Evolutionary conservation across 2,888 invertebrate genomes (phyloP).

Genomic region (Plebejus melissa): DNA sequence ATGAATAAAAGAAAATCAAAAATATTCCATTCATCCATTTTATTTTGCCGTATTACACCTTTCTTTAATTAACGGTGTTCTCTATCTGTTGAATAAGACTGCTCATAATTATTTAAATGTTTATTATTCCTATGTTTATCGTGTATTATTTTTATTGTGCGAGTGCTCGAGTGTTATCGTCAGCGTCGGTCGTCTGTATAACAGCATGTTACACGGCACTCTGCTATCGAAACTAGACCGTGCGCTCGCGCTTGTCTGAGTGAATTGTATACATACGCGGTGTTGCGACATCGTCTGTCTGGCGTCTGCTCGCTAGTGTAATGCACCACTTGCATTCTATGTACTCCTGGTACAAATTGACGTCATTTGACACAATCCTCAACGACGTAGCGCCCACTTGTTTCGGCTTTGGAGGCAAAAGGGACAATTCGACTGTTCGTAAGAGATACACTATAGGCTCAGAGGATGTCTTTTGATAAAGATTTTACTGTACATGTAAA

Average conservation of each 20-base stretch:
- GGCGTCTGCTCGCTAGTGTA: background rate
- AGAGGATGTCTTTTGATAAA: too few species aligned
- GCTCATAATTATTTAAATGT: background rate
- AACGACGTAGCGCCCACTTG: constrained; percentile 29
- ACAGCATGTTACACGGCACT: background rate
- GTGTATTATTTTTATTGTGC: background rate
- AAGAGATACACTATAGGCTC: too few species aligned
- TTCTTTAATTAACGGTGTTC: too few species aligned
- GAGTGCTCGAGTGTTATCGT: constrained; percentile 36
- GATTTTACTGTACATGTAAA: too few species aligned
- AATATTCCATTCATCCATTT: too few species aligned
- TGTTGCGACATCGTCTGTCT: background rate
- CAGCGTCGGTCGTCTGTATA: constrained; percentile 41
- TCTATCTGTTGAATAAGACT: background rate
- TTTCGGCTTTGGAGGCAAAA: constrained; percentile 17
- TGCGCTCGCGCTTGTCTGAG: background rate
- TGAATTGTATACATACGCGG: background rate
- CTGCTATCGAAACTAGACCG: background rate
- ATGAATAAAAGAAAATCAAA: background rate
- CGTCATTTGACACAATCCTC: constrained; percentile 53
- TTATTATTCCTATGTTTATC: background rate
- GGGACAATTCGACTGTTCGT: background rate
- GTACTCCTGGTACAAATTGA: constrained; percentile 57
- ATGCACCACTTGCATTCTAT: constrained; percentile 39
- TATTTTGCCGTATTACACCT: too few species aligned